Conservation (phyloP, 2,113 vertebrate genomes). For the Corythoichthys haematopterus region DNA sequence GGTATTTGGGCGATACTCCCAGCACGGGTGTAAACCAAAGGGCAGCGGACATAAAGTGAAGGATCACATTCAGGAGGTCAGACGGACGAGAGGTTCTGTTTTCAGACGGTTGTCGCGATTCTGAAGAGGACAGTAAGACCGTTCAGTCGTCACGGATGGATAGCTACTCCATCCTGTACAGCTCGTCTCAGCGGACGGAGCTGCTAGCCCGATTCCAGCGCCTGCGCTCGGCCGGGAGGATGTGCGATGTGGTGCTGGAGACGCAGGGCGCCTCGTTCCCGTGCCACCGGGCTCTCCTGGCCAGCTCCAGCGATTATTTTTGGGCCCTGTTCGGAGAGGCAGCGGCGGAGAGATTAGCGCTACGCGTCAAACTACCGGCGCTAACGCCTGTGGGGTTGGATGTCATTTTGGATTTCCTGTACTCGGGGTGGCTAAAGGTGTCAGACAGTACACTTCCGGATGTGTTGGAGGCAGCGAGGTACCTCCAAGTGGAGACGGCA, state of each 20-base stretch:
- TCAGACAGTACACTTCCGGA: conserved; percentile 79
- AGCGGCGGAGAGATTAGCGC: conserved; percentile 77
- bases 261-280: conserved; percentile 81
- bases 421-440: conserved; percentile 86
- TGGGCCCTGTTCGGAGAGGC: conserved; percentile 88
- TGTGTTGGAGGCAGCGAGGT: conserved; percentile 84
- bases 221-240: conserved; percentile 77
- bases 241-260: conserved; percentile 89
- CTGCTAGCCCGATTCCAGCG: conserved; percentile 83
- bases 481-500: conserved; percentile 86
- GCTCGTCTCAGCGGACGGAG: conserved; percentile 76
- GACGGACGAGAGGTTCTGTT: background rate
- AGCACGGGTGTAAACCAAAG: conserved; percentile 38
- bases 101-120: conserved; percentile 27
- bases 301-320: conserved; percentile 92
- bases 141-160: conserved; percentile 47
- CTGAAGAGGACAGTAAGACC: conserved; percentile 37
- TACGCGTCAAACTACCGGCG: conserved; percentile 75
- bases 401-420: conserved; percentile 88
- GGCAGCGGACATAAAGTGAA: conserved; percentile 25
- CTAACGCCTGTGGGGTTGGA: conserved; percentile 79
- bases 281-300: conserved; percentile 86
- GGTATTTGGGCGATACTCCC: conserved; percentile 38
- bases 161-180: conserved; percentile 88
- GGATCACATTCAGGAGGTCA: background rate